Evolutionary conservation across 2,888 invertebrate genomes (phyloP).

Genomic region (Odontocolon sp.): DNA sequence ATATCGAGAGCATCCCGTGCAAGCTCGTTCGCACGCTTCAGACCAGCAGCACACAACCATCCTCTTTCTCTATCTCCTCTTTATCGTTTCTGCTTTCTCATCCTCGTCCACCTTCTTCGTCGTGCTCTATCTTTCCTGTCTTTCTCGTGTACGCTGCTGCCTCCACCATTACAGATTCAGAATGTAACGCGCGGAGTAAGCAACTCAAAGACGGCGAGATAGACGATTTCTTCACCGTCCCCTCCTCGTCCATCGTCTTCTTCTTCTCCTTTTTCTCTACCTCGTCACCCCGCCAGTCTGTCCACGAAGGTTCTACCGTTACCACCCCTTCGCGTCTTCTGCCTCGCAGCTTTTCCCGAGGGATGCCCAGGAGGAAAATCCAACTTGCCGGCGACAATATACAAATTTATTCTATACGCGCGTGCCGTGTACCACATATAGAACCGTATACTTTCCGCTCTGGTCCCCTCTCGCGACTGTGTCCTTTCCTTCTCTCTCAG

Average conservation of each 20-base stretch:
- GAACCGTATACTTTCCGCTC: conserved; percentile 34
- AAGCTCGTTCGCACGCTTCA: conserved; percentile 58
- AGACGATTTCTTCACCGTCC: conserved; percentile 60
- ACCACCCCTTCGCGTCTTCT: conserved; percentile 21
- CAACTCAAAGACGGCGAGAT: conserved; percentile 64
- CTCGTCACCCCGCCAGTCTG: conserved; percentile 38
- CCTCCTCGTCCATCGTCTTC: conserved; percentile 4
- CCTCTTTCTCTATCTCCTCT: conserved; percentile 11
- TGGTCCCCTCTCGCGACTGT: conserved; percentile 14
- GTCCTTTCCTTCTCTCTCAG: conserved; percentile 5
- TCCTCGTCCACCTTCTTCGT: conserved; percentile 38
- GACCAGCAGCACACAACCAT: conserved; percentile 25
- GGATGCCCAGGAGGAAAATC: conserved; percentile 62
- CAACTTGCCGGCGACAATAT: conserved; percentile 66
- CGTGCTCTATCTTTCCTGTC: conserved; percentile 51
- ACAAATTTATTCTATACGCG: conserved; percentile 67
- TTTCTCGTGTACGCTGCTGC: conserved; percentile 43
- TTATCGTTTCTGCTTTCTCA: conserved; percentile 45
- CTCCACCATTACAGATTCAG: conserved; percentile 63
- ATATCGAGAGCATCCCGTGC: conserved; percentile 26
- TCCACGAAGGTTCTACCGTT: conserved; percentile 35
- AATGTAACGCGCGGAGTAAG: conserved; percentile 65
- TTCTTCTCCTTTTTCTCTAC: conserved; percentile 21
- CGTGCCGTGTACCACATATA: conserved; percentile 58
- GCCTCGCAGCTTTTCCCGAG: conserved; percentile 52